Conservation (phyloP, 2,888 invertebrate genomes). For the Callosobruchus maculatus region DNA sequence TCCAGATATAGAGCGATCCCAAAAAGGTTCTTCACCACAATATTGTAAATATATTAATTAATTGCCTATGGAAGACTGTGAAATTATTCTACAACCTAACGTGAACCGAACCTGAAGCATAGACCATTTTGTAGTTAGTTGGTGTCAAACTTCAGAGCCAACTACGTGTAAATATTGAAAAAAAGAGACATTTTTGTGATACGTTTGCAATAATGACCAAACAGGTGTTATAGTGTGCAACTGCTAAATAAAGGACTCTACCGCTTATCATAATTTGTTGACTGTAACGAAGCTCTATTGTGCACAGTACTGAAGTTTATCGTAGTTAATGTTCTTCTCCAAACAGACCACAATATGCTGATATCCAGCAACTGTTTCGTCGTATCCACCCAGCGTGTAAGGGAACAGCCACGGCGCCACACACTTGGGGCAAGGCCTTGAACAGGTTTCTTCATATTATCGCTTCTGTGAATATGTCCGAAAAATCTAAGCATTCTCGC, state of each 20-base stretch:
- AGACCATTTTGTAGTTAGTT: neutral
- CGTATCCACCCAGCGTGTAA: too few species aligned
- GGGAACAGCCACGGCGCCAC: too few species aligned
- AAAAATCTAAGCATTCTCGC: too few species aligned
- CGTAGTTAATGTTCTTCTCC: too few species aligned
- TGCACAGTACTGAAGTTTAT: too few species aligned
- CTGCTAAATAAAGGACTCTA: neutral
- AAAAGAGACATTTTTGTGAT: conserved; percentile 36
- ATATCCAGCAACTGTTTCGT: too few species aligned
- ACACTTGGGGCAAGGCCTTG: too few species aligned
- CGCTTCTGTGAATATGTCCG: too few species aligned
- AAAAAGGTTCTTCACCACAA: neutral
- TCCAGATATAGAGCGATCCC: neutral
- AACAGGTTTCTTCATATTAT: too few species aligned
- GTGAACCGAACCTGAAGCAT: neutral
- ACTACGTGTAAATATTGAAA: conserved; percentile 22
- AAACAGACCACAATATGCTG: too few species aligned
- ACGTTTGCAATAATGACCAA: conserved; percentile 46
- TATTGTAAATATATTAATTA: neutral
- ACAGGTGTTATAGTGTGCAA: conserved; percentile 30
- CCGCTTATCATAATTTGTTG: neutral
- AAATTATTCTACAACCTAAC: neutral
- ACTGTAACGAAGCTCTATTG: neutral
- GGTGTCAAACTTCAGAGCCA: neutral
- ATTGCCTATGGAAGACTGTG: neutral